Evolutionary conservation across 2,888 invertebrate species (phyloP).

Genomic region (Lacanobia oleracea): DNA sequence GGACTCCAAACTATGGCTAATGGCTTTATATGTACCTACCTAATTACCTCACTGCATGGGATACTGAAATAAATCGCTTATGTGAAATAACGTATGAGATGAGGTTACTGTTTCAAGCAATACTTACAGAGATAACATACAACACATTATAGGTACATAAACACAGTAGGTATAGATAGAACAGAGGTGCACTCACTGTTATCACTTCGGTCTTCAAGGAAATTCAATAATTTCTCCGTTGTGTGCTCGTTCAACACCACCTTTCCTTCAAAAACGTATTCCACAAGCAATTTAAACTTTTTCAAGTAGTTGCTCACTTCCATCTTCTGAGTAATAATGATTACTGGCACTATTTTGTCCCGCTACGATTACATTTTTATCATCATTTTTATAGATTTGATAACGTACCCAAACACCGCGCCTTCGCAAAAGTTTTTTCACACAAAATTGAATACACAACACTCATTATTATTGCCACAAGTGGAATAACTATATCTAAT

Average conservation of each 20-base stretch:
- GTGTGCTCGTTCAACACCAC: constrained; percentile 66
- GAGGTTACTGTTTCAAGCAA: constrained; percentile 6
- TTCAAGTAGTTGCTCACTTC: constrained; percentile 67
- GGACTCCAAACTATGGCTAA: background rate
- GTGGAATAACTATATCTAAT: background rate
- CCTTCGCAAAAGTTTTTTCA: constrained; percentile 2
- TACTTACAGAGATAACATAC: background rate
- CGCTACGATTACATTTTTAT: constrained; percentile 48
- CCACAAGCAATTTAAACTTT: constrained; percentile 70
- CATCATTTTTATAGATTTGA: constrained; percentile 43
- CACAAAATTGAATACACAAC: background rate
- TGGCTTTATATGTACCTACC: background rate
- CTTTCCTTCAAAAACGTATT: constrained; percentile 67
- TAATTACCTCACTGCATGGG: background rate
- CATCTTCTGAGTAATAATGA: constrained; percentile 60
- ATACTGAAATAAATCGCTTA: background rate
- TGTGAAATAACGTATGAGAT: background rate
- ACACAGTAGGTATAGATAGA: background rate
- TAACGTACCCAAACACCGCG: constrained; percentile 33
- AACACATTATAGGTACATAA: background rate
- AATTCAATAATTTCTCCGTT: constrained; percentile 68
- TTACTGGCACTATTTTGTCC: constrained; percentile 28
- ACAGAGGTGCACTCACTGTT: constrained; percentile 41
- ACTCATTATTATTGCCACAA: background rate
- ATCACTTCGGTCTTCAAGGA: constrained; percentile 62